These are phyloP conservation scores for Dipodomys ordii DNA, from an alignment of 2,113 vertebrate genomes.

Conservation along the genomic window DNA sequence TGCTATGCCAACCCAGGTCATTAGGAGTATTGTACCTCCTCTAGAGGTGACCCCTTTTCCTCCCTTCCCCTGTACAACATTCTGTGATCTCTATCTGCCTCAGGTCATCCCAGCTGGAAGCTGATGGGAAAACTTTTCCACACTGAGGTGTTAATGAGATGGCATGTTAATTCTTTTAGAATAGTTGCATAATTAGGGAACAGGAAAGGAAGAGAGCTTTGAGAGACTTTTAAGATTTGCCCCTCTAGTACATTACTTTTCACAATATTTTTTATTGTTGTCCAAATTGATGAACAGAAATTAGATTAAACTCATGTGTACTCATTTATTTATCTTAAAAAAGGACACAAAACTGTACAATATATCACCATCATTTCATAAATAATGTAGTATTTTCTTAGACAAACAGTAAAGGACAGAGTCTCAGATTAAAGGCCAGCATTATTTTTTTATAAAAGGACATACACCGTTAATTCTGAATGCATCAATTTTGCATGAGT, in stretches of 20 bases:
- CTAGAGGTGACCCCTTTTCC: background rate
- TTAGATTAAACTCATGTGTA: too few relatives aligned
- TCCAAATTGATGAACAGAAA: background rate
- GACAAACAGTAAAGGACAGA: background rate
- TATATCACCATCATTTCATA: background rate
- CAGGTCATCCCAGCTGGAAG: conserved; percentile 41
- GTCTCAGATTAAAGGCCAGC: background rate
- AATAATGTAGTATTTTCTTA: conserved; percentile 6
- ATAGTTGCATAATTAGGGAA: conserved; percentile 49
- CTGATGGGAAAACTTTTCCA: conserved; percentile 24
- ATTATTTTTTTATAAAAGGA: background rate
- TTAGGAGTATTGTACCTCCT: background rate
- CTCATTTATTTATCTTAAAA: too few relatives aligned
- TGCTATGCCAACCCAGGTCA: background rate
- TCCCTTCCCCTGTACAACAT: background rate
- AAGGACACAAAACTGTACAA: background rate
- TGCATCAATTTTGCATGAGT: background rate
- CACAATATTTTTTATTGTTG: background rate
- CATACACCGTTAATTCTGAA: background rate
- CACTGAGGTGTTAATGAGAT: conserved; percentile 25
- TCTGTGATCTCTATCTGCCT: background rate
- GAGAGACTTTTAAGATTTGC: background rate
- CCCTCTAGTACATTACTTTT: background rate
- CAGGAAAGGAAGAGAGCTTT: background rate
- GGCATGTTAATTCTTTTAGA: conserved; percentile 29